Evolutionary conservation across 2,888 invertebrate genomes (phyloP).

Genomic region (Archips crataeganus): DNA sequence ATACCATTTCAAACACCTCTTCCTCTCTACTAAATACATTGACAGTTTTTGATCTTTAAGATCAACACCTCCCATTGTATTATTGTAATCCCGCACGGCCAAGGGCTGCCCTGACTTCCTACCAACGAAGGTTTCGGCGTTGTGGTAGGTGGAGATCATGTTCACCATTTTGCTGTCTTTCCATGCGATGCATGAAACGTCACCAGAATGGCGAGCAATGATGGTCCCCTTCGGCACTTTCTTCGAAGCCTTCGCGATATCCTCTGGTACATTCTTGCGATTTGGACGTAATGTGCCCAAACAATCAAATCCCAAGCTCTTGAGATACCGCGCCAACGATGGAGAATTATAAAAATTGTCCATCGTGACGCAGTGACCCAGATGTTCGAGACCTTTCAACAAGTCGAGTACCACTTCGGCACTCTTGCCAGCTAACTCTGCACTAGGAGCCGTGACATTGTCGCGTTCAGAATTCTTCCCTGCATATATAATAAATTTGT

Average conservation of each 20-base stretch:
- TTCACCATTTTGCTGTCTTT: slow-evolving; percentile 13
- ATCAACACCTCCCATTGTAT: slow-evolving; percentile 25
- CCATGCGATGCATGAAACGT: slow-evolving; percentile 11
- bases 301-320: too few species aligned
- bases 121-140: not conserved
- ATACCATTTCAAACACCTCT: slow-evolving; percentile 30
- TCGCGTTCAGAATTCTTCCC: slow-evolving; percentile 19
- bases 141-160: slow-evolving; percentile 29
- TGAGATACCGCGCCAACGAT: too few species aligned
- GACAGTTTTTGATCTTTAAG: slow-evolving; percentile 23
- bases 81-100: slow-evolving; percentile 15
- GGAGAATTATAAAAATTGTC: too few species aligned
- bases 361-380: too few species aligned
- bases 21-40: slow-evolving; percentile 17
- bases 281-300: too few species aligned
- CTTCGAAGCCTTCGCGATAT: too few species aligned
- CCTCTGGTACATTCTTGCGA: too few species aligned
- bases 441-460: not conserved
- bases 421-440: not conserved
- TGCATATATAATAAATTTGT: slow-evolving; percentile 33
- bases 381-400: too few species aligned
- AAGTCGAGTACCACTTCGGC: too few species aligned
- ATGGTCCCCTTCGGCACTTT: not conserved
- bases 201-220: slow-evolving; percentile 22
- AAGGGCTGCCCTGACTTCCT: not conserved